Percentiles rank a stretch among this genome's conserved stretches.
phyloP scores from a whole-genome alignment of 2,113 vertebrate species.

The Corythaixoides concolor region DNA sequence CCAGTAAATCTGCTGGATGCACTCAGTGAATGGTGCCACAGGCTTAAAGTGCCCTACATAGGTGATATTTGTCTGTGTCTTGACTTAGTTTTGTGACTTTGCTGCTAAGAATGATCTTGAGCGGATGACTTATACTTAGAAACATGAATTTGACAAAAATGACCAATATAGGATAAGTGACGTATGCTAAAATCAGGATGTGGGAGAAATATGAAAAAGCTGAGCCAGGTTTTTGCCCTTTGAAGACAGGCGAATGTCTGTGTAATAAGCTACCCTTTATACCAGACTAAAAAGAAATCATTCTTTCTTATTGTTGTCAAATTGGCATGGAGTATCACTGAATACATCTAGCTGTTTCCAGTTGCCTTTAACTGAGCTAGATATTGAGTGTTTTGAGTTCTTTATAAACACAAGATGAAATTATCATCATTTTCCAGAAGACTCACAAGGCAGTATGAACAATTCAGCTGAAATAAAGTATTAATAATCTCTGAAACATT shows the following conservation, averaged over 20 bases:
- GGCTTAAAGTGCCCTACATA: neutral
- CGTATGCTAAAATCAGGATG: neutral
- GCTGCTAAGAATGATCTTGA: neutral
- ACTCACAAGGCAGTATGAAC: neutral
- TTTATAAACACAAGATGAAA: constrained; percentile 18
- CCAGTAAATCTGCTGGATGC: neutral
- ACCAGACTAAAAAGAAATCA: constrained; percentile 13
- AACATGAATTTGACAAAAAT: neutral
- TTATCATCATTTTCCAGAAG: constrained; percentile 10
- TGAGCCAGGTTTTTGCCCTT: constrained; percentile 48
- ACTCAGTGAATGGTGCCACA: neutral
- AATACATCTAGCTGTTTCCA: constrained; percentile 1
- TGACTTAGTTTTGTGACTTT: neutral
- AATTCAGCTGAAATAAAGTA: neutral
- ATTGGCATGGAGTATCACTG: neutral
- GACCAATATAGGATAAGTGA: neutral
- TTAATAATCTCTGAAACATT: neutral
- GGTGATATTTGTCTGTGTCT: neutral
- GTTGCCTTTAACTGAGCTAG: neutral
- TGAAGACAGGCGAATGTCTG: constrained; percentile 5
- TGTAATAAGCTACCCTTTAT: constrained; percentile 32
- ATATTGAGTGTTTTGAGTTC: neutral
- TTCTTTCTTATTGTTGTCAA: constrained; percentile 27
- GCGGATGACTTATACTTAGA: neutral
- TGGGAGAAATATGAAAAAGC: neutral